A percentile compares a stretch with the other conserved stretches of the same genome.
Conservation (phyloP, 2,888 invertebrate genomes). For the Pilophorus perplexus region DNA sequence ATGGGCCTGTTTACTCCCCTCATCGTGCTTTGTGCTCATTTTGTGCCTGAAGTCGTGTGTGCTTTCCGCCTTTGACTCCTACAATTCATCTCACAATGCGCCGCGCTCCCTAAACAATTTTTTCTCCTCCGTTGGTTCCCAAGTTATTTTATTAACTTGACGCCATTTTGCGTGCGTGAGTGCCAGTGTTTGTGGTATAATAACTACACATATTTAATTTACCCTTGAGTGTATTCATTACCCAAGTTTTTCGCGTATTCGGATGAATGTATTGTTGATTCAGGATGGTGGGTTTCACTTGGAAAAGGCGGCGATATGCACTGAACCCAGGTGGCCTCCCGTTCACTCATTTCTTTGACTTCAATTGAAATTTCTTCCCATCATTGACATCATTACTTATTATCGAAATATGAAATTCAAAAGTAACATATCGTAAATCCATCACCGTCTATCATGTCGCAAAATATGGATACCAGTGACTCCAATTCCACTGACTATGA, state of each 20-base stretch:
- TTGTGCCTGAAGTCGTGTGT: conserved; percentile 9
- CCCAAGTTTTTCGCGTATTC: background rate
- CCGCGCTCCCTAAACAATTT: background rate
- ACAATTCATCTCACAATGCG: background rate
- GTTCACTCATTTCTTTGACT: background rate
- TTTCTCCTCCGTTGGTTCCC: background rate
- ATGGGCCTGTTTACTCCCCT: conserved; percentile 15
- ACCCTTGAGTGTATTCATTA: background rate
- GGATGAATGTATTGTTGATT: background rate
- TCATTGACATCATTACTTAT: background rate
- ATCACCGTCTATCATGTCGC: conserved; percentile 9
- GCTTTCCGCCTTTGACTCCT: background rate
- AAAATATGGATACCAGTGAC: conserved; percentile 3
- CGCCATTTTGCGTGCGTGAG: conserved; percentile 38
- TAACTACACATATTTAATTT: conserved; percentile 5
- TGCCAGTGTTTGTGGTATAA: conserved; percentile 28
- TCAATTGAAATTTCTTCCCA: conserved; percentile 6
- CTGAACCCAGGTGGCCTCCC: conserved; percentile 16
- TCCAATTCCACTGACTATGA: conserved; percentile 56
- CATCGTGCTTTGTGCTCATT: conserved; percentile 13
- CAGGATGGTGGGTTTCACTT: conserved; percentile 14
- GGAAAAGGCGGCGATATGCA: conserved; percentile 18
- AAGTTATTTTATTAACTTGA: conserved; percentile 20
- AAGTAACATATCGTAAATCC: background rate
- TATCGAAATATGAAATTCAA: conserved; percentile 1